Percentiles rank a stretch among this genome's conserved stretches.
These are phyloP conservation scores for Aptenodytes forsteri DNA, from an alignment of 2,113 vertebrate species.

Conservation along the genomic window DNA sequence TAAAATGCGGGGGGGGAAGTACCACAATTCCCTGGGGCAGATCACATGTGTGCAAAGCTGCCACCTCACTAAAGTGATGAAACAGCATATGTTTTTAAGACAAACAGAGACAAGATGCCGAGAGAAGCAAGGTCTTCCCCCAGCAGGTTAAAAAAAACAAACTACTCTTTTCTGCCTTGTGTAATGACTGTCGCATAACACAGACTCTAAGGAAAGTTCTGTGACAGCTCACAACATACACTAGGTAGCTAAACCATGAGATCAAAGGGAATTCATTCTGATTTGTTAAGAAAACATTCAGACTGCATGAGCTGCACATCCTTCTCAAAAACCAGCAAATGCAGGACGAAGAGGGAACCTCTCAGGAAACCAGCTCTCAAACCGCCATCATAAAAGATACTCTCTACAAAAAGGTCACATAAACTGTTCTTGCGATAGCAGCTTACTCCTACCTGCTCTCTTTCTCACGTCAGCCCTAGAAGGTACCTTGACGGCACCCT, in stretches of 20 bases:
- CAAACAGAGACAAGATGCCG: neutral
- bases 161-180: neutral
- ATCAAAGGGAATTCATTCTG: neutral
- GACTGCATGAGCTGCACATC: too few relatives aligned
- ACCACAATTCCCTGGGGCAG: neutral
- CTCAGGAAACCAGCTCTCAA: neutral
- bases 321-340: neutral
- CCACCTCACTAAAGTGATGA: neutral
- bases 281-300: neutral
- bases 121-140: neutral
- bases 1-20: too few relatives aligned
- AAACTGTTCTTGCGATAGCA: neutral
- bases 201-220: neutral
- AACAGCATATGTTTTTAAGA: rapidly evolving
- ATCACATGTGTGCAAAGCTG: neutral
- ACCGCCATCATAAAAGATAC: neutral
- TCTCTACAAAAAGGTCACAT: rapidly evolving
- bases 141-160: neutral
- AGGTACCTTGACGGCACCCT: rapidly evolving
- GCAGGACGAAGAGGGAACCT: neutral
- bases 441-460: too few relatives aligned
- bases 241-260: rapidly evolving
- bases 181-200: neutral
- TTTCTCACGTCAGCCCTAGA: neutral
- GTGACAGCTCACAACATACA: neutral